These are phyloP conservation scores for Ctenopoma multispine DNA, from an alignment of 2,797 vertebrate species.

Conservation along the genomic window DNA sequence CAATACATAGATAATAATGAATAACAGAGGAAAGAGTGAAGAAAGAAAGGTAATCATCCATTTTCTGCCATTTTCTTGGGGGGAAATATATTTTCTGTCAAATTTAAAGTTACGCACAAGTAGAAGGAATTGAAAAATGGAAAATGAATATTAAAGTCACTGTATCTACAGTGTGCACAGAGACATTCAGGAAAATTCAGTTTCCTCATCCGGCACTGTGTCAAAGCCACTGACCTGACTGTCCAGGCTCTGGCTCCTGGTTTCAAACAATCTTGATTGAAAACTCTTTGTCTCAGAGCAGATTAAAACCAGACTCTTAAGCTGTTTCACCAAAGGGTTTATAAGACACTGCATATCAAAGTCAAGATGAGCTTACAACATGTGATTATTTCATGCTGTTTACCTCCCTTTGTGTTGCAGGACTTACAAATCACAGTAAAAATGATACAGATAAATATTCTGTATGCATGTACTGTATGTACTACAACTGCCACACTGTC, in stretches of 20 bases:
- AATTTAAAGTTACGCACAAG: conserved; percentile 34
- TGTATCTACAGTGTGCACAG: conserved; percentile 18
- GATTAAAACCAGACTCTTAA: conserved; percentile 54
- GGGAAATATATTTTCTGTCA: conserved; percentile 50
- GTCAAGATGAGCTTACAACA: conserved; percentile 15
- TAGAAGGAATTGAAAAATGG: conserved; percentile 28
- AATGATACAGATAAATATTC: conserved; percentile 16
- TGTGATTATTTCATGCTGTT: conserved; percentile 6
- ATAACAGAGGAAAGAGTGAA: conserved; percentile 40
- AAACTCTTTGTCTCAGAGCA: conserved; percentile 56
- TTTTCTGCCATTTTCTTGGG: conserved; percentile 55
- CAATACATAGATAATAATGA: conserved; percentile 65
- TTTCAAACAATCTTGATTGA: conserved; percentile 47
- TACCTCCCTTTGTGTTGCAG: neutral
- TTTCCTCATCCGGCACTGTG: conserved; percentile 53
- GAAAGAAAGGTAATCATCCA: conserved; percentile 57
- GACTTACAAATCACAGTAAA: conserved; percentile 22
- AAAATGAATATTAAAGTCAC: conserved; percentile 44
- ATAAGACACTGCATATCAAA: neutral
- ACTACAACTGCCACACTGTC: conserved; percentile 30
- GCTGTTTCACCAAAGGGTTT: conserved; percentile 33
- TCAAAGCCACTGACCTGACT: conserved; percentile 61
- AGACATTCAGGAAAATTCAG: conserved; percentile 31
- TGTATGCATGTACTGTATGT: conserved; percentile 12
- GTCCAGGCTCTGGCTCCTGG: conserved; percentile 24